phyloP scores from a whole-genome alignment of 2,113 vertebrate genomes.

The Aegithalos caudatus region DNA sequence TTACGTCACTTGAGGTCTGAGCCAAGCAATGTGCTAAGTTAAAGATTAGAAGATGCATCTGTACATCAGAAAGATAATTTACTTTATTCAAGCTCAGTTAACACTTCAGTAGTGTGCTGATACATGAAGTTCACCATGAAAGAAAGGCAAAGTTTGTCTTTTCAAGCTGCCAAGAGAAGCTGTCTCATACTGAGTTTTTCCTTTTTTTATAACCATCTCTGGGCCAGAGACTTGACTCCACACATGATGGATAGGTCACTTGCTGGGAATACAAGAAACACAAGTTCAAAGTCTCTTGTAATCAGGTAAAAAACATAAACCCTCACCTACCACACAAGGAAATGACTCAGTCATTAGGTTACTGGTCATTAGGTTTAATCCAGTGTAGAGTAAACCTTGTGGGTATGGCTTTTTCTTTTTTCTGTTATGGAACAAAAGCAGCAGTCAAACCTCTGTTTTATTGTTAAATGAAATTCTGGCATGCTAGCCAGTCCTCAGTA shows the following conservation, averaged over 20 bases:
- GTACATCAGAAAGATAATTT: not conserved
- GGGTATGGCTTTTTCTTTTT: not conserved
- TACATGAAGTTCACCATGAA: not conserved
- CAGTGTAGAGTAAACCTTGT: not conserved
- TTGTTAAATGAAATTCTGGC: not conserved
- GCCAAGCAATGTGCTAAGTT: not conserved
- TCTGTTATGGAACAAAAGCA: not conserved
- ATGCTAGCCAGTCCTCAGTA: not conserved
- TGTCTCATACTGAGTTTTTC: not conserved
- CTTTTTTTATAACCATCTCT: not conserved
- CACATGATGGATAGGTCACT: not conserved
- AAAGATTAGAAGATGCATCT: not conserved
- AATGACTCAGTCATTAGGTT: not conserved
- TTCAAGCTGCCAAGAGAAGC: not conserved
- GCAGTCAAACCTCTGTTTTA: not conserved
- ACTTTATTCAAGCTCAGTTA: not conserved
- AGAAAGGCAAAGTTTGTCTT: not conserved
- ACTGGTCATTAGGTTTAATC: not conserved
- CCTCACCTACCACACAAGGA: not conserved
- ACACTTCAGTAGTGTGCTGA: not conserved
- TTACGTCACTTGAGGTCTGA: not conserved
- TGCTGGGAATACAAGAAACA: not conserved
- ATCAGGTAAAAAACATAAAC: not conserved
- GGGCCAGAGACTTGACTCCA: not conserved
- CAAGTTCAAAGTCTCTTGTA: not conserved